Conservation (phyloP, 2,113 vertebrate species). For the Ammodytes marinus region DNA sequence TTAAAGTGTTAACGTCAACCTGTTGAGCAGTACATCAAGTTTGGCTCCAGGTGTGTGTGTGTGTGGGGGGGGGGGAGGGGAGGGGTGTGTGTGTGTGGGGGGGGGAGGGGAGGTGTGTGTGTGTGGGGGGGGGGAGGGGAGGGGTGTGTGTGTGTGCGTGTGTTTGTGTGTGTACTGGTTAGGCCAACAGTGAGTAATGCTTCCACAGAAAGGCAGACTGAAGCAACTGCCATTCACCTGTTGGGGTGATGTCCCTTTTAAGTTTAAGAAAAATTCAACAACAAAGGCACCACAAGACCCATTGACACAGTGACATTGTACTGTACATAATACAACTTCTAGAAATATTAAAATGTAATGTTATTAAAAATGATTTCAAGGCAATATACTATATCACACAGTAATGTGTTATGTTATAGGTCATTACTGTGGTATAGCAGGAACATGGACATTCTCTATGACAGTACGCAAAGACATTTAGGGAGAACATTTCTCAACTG, state of each 20-base stretch:
- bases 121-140: no score
- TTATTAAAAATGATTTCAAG: not conserved
- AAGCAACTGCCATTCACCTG: constrained; percentile 25
- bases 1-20: not conserved
- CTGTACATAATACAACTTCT: no score
- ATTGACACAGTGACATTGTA: no score
- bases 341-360: not conserved
- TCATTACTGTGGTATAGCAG: not conserved
- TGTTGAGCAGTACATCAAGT: constrained; percentile 32
- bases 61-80: no score
- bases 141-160: no score
- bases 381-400: not conserved
- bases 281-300: no score
- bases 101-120: no score
- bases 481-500: not conserved
- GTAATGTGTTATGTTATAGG: not conserved
- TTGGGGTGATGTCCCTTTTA: not conserved
- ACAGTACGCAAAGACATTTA: not conserved
- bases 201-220: constrained; percentile 31
- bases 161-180: not conserved
- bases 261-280: not conserved
- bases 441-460: not conserved
- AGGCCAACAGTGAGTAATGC: constrained; percentile 36
- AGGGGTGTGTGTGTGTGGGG: no score
- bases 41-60: not conserved